Evolutionary conservation across 2,888 invertebrate species (phyloP), one percentile per base, ranked within the genome.

Genomic region (Drosophila paranaensis): DNA sequence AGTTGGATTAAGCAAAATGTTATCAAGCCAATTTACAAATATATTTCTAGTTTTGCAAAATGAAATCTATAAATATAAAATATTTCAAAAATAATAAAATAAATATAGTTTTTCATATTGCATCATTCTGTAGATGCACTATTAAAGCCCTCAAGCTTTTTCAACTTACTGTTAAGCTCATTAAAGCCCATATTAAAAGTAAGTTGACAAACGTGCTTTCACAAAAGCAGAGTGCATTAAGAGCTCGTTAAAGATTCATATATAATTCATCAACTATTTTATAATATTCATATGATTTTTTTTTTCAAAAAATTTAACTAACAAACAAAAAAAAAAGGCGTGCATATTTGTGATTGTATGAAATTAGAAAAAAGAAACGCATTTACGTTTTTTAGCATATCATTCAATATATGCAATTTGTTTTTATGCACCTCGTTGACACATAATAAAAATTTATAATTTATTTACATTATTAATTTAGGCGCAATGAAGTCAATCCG

Each of bases 391-490:
- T 54, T 62, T 65, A n/a, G 14, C 30, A 30, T 46, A 27, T 0
- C 6, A 45, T 13, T 45, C 25, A 27, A 48, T 48, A 48, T 6
- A 33, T 58, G 51, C 57, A 65, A 61, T 53, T 57, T 55, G 46
- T 43, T 37, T 62, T 35, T 33, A 14, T 39, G 1, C 42, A n/a
- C 33, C 48, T 30, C 61, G 61, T 73, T 73, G 74, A 64, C 77
- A 78, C 69, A 60, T 61, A 48, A 69, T 80, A 63, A 60, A 72
- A 63, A 68, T 40, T n/a, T 16, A 74, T 85, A 82, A 82, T 85
- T 82, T 85, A 68, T 77, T 79, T 85, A 69, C 82, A 83, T 87
- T 88, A 77, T 85, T 85, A 80, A 84, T 88, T 85, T 84, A 54
- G 71, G 66, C 46, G 70, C 79, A 79, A 55, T 67, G 20, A 51